Evolutionary conservation across 1,140 invertebrate species (phyloP), one percentile per base, ranked within the genome.

Genomic region (Lutraria rhynchaena): DNA sequence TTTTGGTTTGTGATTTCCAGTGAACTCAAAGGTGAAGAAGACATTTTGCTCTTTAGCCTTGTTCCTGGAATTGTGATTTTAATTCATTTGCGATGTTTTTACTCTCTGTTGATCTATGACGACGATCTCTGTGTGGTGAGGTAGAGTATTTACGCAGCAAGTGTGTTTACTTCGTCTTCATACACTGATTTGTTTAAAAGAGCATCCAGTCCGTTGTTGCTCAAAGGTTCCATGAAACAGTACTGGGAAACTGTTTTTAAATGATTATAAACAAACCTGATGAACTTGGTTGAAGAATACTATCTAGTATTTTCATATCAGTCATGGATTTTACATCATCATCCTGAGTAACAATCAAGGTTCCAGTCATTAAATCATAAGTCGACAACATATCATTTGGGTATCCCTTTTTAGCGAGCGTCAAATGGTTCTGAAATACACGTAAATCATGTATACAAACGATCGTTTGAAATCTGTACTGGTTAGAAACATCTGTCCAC

Each of bases 351-450:
- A 13, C 22, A 19, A n/a, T 65, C 35, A 35, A 22, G 5, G 29
- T 11, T 35, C 29, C 51, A n/a, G 49, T 9, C n/a, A 53, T 71
- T 24, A 31, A 49, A 4, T 55, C 49, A 71, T 22, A 71, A 3
- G 37, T 22, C 17, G 41, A 44, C 1, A 65, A 15, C 22, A 69
- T 44, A 35, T 27, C 37, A 9, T 11, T 33, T 3, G 31, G 29
- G 31, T 5, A 55, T 27, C 13, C 15, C 15, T 19, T 37, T 46
- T 71, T 51, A 13, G 51, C 44, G 0, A 71, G 46, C 0, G 55
- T n/a, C 31, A 71, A 33, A 22, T 55, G 49, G 29, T 69, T 69
- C 65, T 69, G 63, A 35, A 44, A 67, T 27, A 5, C 7, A 69
- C n/a, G 51, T 29, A 69, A 31, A 11, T 5, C 31, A 49, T 31